These are phyloP conservation scores for Archocentrus centrarchus DNA, from an alignment of 2,113 vertebrate species.

Conservation along the genomic window DNA sequence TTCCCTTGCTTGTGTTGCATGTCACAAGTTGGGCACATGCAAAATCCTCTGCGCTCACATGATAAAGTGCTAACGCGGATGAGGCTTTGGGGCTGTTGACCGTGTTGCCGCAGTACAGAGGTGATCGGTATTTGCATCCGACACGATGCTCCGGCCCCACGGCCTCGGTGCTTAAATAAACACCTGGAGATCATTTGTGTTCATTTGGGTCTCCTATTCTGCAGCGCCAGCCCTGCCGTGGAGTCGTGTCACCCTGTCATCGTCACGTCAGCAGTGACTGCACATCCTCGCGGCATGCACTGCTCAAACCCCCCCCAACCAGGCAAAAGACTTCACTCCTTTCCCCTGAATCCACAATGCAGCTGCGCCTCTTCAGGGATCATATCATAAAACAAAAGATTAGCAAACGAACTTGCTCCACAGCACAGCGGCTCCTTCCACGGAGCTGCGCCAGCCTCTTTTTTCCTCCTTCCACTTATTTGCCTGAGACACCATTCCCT, in stretches of 20 bases:
- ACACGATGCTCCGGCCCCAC: constrained; percentile 57
- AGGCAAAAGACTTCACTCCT: neutral
- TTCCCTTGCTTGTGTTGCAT: constrained; percentile 38
- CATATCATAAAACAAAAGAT: constrained; percentile 2
- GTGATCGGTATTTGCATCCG: constrained; percentile 77
- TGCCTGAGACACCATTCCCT: constrained; percentile 78
- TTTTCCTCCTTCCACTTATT: constrained; percentile 65
- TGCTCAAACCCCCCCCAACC: constrained; percentile 2
- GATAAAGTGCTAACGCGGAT: constrained; percentile 47
- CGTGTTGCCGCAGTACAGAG: constrained; percentile 52
- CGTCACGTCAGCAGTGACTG: constrained; percentile 9
- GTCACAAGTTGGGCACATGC: constrained; percentile 68
- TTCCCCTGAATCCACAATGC: neutral
- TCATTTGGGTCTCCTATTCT: constrained; percentile 74
- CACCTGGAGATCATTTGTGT: constrained; percentile 76
- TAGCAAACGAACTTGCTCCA: neutral
- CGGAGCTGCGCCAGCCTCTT: neutral
- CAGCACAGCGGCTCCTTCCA: neutral
- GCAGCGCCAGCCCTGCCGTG: neutral
- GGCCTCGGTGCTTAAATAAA: constrained; percentile 65
- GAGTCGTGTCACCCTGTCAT: constrained; percentile 10
- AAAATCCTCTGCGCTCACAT: constrained; percentile 52
- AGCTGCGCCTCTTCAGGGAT: neutral
- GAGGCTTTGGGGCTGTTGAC: constrained; percentile 55
- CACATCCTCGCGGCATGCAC: constrained; percentile 5